Conservation (phyloP, 37 sponge, comb jelly and placozoan genomes). For the Ianthella basta region DNA sequence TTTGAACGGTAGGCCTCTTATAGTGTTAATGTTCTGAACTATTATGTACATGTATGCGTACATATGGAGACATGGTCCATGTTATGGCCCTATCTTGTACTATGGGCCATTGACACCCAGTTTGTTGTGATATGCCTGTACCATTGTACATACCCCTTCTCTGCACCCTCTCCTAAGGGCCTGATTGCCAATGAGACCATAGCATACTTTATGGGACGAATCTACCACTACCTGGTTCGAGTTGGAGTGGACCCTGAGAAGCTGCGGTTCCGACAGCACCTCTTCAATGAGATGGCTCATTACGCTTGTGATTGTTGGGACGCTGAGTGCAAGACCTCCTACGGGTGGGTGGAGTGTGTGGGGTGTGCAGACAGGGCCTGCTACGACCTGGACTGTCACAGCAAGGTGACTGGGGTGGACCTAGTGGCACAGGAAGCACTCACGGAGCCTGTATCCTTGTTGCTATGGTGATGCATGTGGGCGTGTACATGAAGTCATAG, state of each 20-base stretch:
- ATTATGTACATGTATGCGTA: neutral
- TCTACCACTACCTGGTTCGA: constrained; percentile 72
- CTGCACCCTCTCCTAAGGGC: too few species aligned
- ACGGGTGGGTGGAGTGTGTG: constrained; percentile 99
- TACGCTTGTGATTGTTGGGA: constrained; percentile 99
- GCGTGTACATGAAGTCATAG: neutral
- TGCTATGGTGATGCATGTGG: too few species aligned
- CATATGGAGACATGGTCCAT: neutral
- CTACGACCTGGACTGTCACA: constrained; percentile 85
- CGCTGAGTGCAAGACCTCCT: constrained; percentile 96
- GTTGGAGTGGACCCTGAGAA: constrained; percentile 79
- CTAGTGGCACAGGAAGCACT: constrained; percentile 76
- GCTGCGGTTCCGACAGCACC: constrained; percentile 95
- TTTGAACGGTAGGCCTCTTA: too few species aligned
- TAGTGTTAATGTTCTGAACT: neutral
- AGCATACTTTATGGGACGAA: constrained; percentile 93
- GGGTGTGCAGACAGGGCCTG: constrained; percentile 98
- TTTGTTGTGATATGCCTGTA: neutral
- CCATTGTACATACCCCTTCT: too few species aligned
- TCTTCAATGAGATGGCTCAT: constrained; percentile 99
- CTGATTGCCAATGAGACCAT: constrained; percentile 82
- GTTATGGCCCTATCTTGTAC: neutral
- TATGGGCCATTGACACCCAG: neutral
- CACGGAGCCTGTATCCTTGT: constrained; percentile 75
- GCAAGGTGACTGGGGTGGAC: constrained; percentile 63